Conservation (phyloP, 2,888 invertebrate genomes). For the Miltochrista miniata region DNA sequence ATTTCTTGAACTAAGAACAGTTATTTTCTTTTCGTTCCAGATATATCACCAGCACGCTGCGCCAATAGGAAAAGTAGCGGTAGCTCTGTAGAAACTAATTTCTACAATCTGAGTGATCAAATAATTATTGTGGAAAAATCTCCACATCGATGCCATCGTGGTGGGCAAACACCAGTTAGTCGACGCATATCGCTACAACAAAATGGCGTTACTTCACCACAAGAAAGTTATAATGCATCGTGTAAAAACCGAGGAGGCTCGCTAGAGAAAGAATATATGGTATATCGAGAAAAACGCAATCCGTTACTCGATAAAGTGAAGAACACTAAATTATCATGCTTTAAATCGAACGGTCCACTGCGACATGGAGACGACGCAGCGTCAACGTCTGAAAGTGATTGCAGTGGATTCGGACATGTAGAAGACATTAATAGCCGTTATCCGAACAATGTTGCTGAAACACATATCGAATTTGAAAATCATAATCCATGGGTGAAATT, state of each 20-base stretch:
- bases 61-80: constrained; percentile 85
- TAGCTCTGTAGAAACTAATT: constrained; percentile 86
- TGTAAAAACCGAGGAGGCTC: constrained; percentile 77
- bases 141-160: constrained; percentile 73
- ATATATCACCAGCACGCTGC: constrained; percentile 86
- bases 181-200: constrained; percentile 74
- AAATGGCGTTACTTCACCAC: constrained; percentile 68
- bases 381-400: constrained; percentile 80
- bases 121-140: constrained; percentile 84
- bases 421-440: constrained; percentile 71
- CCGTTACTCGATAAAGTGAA: constrained; percentile 88
- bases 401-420: constrained; percentile 77
- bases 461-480: constrained; percentile 76
- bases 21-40: constrained; percentile 64
- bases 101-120: constrained; percentile 86
- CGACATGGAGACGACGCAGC: constrained; percentile 77
- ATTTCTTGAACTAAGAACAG: constrained; percentile 1
- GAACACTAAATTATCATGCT: constrained; percentile 87
- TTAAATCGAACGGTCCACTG: constrained; percentile 82
- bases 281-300: constrained; percentile 86
- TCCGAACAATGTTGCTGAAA: constrained; percentile 60
- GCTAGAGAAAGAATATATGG: constrained; percentile 83
- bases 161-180: constrained; percentile 63
- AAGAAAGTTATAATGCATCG: constrained; percentile 77
- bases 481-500: constrained; percentile 80